phyloP scores from a whole-genome alignment of 1,140 invertebrate species.

The Megathymus violae region DNA sequence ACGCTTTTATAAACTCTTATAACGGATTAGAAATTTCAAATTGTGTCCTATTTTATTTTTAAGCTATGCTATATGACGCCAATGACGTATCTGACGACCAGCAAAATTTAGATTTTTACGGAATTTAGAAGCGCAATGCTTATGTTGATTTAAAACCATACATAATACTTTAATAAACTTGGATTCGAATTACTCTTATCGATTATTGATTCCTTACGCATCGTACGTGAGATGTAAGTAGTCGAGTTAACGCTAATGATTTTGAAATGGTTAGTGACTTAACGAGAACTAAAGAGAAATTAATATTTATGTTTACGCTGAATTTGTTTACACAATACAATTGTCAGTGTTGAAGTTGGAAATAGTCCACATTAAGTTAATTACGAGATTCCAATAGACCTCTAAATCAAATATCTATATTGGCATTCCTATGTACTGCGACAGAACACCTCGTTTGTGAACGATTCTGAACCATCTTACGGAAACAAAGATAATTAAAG shows the following conservation, averaged over 20 bases:
- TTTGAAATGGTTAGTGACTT: slow-evolving; percentile 66
- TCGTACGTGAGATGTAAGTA: slow-evolving; percentile 37
- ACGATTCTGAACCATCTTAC: no score
- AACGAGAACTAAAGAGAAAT: slow-evolving; percentile 68
- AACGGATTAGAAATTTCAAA: neutral
- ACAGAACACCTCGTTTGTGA: no score
- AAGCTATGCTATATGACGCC: no score
- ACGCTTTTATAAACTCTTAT: no score
- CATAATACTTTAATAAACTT: slow-evolving; percentile 35
- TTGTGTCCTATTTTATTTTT: slow-evolving; percentile 11
- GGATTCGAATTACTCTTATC: slow-evolving; percentile 58
- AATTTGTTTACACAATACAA: neutral
- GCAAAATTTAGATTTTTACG: neutral
- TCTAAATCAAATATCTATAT: no score
- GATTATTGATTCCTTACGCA: slow-evolving; percentile 54
- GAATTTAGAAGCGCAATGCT: neutral
- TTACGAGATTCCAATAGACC: no score
- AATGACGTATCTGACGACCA: no score
- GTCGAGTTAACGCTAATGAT: slow-evolving; percentile 58
- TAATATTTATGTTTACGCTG: slow-evolving; percentile 48
- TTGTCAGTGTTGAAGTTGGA: no score
- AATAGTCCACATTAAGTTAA: no score
- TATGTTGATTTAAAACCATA: slow-evolving; percentile 18
- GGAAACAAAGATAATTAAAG: no score
- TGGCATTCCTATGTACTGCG: no score